A percentile compares a stretch with the other conserved stretches of the same genome.
phyloP scores from a whole-genome alignment of 2,888 invertebrate genomes.

The Conistra vaccinii region DNA sequence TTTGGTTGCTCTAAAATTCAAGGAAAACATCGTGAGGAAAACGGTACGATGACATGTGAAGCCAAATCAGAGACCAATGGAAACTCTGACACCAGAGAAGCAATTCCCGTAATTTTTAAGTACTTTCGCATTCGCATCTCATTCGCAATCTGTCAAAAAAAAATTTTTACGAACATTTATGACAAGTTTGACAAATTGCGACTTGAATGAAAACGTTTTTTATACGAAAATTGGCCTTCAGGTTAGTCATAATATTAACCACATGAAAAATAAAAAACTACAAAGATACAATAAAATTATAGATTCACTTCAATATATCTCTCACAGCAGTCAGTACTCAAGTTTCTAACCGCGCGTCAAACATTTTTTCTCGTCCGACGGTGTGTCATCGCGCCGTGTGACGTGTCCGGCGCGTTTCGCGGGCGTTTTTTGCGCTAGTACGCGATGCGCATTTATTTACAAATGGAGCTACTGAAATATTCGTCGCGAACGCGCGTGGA shows the following conservation, averaged over 20 bases:
- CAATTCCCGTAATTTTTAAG: no score
- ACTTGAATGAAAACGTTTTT: no score
- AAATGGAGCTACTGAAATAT: slow-evolving; percentile 45
- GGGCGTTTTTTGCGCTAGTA: slow-evolving; percentile 43
- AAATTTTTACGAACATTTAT: no score
- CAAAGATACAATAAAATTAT: background rate
- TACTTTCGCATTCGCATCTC: no score
- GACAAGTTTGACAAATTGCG: no score
- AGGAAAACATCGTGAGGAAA: background rate
- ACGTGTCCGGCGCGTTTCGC: slow-evolving; percentile 48
- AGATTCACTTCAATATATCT: slow-evolving; percentile 29
- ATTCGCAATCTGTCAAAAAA: no score
- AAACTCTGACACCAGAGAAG: no score
- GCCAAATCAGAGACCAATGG: no score
- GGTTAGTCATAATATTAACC: no score
- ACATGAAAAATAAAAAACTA: no score
- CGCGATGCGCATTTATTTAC: slow-evolving; percentile 59
- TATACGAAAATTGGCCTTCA: no score
- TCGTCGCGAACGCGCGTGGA: slow-evolving; percentile 25
- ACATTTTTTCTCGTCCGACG: slow-evolving; percentile 41
- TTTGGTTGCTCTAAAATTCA: background rate
- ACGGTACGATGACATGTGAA: no score
- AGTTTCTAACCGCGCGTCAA: slow-evolving; percentile 40
- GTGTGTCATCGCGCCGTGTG: slow-evolving; percentile 55
- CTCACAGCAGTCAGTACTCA: slow-evolving; percentile 4